Evolutionary conservation across 2,888 invertebrate species (phyloP).

Genomic region (Serrognathus titanus): DNA sequence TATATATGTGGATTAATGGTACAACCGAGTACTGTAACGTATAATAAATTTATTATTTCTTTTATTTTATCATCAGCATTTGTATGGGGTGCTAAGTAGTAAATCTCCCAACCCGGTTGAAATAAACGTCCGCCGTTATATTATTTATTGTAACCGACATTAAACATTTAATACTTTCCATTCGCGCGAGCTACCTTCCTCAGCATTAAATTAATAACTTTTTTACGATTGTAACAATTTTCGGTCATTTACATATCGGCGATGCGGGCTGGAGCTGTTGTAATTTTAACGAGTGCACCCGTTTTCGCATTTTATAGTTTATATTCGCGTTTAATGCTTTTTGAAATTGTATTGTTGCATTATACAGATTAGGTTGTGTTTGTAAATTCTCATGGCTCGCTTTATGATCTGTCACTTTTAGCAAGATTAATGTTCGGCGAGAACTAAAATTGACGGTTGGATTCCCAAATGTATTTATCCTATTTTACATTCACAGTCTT

Average conservation of each 20-base stretch:
- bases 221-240: slow-evolving; percentile 43
- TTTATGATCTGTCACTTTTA: slow-evolving; percentile 44
- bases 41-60: slow-evolving; percentile 14
- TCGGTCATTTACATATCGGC: slow-evolving; percentile 42
- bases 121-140: not conserved
- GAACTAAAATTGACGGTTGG: slow-evolving; percentile 19
- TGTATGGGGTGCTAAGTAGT: slow-evolving; percentile 36
- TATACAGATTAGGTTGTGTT: slow-evolving; percentile 42
- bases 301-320: slow-evolving; percentile 42
- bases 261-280: slow-evolving; percentile 36
- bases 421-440: slow-evolving; percentile 35
- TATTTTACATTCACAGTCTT: not conserved
- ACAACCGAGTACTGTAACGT: slow-evolving; percentile 3
- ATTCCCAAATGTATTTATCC: slow-evolving; percentile 12
- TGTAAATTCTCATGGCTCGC: slow-evolving; percentile 41
- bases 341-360: slow-evolving; percentile 42
- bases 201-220: slow-evolving; percentile 38
- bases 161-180: slow-evolving; percentile 16
- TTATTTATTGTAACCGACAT: slow-evolving; percentile 8
- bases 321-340: slow-evolving; percentile 37
- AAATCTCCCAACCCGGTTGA: slow-evolving; percentile 29
- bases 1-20: not conserved
- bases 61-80: slow-evolving; percentile 26
- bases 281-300: slow-evolving; percentile 42
- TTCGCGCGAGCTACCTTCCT: slow-evolving; percentile 22